Percentiles rank a stretch among this genome's conserved stretches.
Evolutionary conservation across 64 coral and sea anemone genomes (phyloP).

Genomic region (Montipora cactus): DNA sequence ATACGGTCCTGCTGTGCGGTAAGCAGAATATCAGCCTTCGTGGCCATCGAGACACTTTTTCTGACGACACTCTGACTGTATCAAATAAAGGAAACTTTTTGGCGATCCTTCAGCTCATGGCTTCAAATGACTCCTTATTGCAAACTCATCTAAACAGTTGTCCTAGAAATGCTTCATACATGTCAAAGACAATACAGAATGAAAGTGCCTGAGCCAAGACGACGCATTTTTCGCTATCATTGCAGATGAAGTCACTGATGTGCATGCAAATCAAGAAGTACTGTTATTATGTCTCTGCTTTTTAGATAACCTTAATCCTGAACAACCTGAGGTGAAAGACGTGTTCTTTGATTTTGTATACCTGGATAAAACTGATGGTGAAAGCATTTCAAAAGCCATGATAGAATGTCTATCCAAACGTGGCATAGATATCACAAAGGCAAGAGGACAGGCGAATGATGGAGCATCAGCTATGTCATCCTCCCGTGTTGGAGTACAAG

Average conservation of each 20-base stretch:
- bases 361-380: no score
- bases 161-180: constrained; percentile 28
- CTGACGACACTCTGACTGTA: constrained; percentile 14
- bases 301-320: no score
- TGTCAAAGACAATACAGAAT: constrained; percentile 37
- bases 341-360: no score
- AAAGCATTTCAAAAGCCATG: no score
- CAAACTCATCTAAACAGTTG: constrained; percentile 25
- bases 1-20: no score
- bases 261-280: constrained; percentile 2
- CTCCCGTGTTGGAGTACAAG: no score
- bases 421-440: neutral
- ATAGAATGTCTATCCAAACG: no score
- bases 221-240: neutral
- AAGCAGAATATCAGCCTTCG: neutral
- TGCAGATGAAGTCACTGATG: constrained; percentile 22
- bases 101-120: constrained; percentile 24
- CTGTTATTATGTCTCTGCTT: no score
- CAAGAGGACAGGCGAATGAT: neutral
- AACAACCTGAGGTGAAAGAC: no score
- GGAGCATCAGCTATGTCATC: neutral
- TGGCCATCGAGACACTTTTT: constrained; percentile 25
- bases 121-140: constrained; percentile 23
- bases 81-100: constrained; percentile 42
- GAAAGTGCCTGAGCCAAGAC: constrained; percentile 4